Evolutionary conservation across 2,888 invertebrate species (phyloP).

Genomic region (Formica aserva): DNA sequence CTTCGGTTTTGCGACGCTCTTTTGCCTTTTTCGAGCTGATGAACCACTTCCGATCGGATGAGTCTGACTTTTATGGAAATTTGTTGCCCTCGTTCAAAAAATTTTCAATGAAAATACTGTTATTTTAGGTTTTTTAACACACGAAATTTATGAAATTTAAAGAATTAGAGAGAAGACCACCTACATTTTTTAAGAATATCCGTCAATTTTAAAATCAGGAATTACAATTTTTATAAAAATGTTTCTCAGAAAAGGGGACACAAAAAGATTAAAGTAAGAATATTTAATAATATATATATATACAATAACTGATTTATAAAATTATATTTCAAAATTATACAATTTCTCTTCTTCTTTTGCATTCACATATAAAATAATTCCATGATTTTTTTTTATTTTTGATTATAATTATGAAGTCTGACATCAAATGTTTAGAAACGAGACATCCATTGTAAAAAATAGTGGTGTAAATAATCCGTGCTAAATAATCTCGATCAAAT

Average conservation of each 20-base stretch:
- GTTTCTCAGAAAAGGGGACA: background rate
- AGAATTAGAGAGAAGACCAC: background rate
- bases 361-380: background rate
- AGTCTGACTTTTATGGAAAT: slow-evolving; percentile 47
- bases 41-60: slow-evolving; percentile 58
- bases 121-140: background rate
- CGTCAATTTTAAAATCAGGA: background rate
- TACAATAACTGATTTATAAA: background rate
- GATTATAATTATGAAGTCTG: background rate
- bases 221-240: background rate
- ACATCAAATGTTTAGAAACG: background rate
- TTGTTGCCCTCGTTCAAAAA: slow-evolving; percentile 14
- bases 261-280: background rate
- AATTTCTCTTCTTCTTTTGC: background rate
- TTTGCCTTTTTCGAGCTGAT: slow-evolving; percentile 46
- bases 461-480: background rate
- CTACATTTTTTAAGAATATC: background rate
- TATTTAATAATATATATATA: too few relatives aligned
- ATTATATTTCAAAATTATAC: background rate
- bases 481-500: background rate
- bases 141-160: background rate
- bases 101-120: background rate
- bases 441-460: background rate
- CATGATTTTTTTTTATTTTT: background rate
- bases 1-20: slow-evolving; percentile 49